These are phyloP conservation scores for Aporrectodea caliginosa DNA, from an alignment of 1,140 invertebrate species.

Conservation along the genomic window DNA sequence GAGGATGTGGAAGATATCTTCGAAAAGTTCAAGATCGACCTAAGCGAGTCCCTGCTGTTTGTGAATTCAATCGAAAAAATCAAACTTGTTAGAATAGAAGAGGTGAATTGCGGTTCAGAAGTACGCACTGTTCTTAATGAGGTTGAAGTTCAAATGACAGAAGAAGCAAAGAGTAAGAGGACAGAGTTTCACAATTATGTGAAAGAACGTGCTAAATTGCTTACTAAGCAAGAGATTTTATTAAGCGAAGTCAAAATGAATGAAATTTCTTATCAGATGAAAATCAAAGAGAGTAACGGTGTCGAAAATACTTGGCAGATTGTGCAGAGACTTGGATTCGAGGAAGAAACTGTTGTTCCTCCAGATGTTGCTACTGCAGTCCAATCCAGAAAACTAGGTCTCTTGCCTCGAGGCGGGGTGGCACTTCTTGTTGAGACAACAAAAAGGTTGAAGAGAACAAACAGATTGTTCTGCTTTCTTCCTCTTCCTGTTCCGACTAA, in stretches of 20 bases:
- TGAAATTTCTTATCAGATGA: neutral
- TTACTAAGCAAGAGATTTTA: neutral
- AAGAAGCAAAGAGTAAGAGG: neutral
- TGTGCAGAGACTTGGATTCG: constrained; percentile 41
- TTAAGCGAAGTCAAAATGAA: neutral
- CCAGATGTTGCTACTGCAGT: constrained; percentile 30
- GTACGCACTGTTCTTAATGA: neutral
- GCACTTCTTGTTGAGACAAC: constrained; percentile 33
- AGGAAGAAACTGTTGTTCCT: constrained; percentile 17
- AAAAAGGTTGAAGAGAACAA: neutral
- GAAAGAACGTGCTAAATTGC: no score
- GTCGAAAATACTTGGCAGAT: constrained; percentile 33
- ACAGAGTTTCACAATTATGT: neutral
- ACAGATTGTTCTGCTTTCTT: neutral
- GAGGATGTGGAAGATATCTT: constrained; percentile 34
- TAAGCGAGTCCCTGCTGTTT: neutral
- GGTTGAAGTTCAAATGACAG: neutral
- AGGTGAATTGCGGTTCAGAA: neutral
- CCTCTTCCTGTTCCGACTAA: constrained; percentile 46
- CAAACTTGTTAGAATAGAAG: neutral
- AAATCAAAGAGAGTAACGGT: neutral
- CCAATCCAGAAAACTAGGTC: constrained; percentile 32
- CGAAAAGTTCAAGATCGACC: neutral
- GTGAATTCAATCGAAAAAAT: constrained; percentile 3
- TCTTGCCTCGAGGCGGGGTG: constrained; percentile 45